phyloP scores from a whole-genome alignment of 2,888 invertebrate genomes.

The Apotomis turbidana region DNA sequence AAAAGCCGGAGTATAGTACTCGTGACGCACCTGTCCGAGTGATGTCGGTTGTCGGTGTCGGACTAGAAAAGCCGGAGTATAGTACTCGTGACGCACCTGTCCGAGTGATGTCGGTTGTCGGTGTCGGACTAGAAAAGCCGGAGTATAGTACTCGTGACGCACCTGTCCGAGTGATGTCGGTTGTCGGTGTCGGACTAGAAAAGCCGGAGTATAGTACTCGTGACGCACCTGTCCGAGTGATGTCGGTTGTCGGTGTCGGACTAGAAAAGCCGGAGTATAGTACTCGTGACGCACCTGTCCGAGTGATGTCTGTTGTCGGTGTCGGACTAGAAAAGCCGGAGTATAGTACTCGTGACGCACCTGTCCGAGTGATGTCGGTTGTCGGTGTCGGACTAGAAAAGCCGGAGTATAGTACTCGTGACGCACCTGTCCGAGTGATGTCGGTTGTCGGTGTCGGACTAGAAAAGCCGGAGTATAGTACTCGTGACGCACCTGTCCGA shows the following conservation, averaged over 20 bases:
- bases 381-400: slow-evolving; percentile 47
- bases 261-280: too few species aligned
- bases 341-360: slow-evolving; percentile 48
- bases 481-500: slow-evolving; percentile 65
- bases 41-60: slow-evolving; percentile 66
- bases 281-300: slow-evolving; percentile 62
- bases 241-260: slow-evolving; percentile 56
- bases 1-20: too few species aligned
- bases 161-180: slow-evolving; percentile 69
- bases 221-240: slow-evolving; percentile 66
- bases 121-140: too few species aligned
- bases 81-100: slow-evolving; percentile 59
- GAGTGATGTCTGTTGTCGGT: slow-evolving; percentile 56
- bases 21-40: slow-evolving; percentile 66
- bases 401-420: too few species aligned
- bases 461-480: too few species aligned
- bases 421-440: slow-evolving; percentile 68
- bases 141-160: slow-evolving; percentile 7
- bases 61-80: slow-evolving; percentile 57
- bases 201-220: too few species aligned
- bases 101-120: slow-evolving; percentile 59
- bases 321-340: too few species aligned
- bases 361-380: slow-evolving; percentile 65
- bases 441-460: slow-evolving; percentile 55
- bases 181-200: slow-evolving; percentile 51